Conservation (phyloP, 2,797 vertebrate species). For the Corythornis leucogaster region DNA sequence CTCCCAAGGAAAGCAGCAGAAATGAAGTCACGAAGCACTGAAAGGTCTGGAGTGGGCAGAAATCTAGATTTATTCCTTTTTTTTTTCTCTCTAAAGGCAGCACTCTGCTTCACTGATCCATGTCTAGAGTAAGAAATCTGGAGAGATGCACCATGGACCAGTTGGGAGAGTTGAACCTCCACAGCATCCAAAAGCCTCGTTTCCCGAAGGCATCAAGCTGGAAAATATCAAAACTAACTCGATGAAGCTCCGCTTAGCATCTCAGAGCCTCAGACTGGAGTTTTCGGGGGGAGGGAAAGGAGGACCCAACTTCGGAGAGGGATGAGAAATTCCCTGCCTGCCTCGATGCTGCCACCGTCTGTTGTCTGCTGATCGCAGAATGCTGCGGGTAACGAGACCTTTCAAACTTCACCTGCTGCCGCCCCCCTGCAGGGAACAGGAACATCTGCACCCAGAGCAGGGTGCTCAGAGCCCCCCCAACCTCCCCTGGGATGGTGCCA, state of each 20-base stretch:
- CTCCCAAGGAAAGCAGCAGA: not conserved
- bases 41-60: not conserved
- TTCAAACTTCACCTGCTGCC: not conserved
- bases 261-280: not conserved
- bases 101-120: not conserved
- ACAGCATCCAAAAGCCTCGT: not conserved
- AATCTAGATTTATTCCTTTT: not conserved
- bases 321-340: not conserved
- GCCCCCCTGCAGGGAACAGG: not conserved
- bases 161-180: not conserved
- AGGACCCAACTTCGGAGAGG: not conserved
- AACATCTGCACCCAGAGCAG: not conserved
- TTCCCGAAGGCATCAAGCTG: not conserved
- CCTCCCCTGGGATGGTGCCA: not conserved
- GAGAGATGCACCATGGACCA: not conserved
- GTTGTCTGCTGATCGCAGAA: not conserved
- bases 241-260: fast-evolving
- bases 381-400: not conserved
- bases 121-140: not conserved
- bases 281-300: fast-evolving
- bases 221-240: not conserved
- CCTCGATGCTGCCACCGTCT: not conserved
- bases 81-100: not conserved
- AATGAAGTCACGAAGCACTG: not conserved
- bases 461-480: not conserved